phyloP scores from a whole-genome alignment of 2,888 invertebrate species.

The Amphipyra berbera region DNA sequence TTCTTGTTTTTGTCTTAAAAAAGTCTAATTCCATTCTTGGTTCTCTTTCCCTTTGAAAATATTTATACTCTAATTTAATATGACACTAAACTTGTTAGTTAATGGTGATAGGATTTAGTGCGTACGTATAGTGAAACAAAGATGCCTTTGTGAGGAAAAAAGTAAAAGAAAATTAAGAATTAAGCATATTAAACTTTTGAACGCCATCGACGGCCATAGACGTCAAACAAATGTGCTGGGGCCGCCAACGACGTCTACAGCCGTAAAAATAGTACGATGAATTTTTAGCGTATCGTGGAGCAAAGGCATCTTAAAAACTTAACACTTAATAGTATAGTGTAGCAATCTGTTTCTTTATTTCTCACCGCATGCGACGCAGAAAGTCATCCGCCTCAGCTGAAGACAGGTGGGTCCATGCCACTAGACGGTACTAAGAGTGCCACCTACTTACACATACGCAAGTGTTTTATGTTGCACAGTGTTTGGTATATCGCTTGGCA shows the following conservation, averaged over 20 bases:
- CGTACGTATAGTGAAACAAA: constrained; percentile 16
- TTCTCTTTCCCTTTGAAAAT: constrained; percentile 33
- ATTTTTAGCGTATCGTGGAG: too few relatives aligned
- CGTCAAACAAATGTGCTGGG: too few relatives aligned
- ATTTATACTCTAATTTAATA: constrained; percentile 7
- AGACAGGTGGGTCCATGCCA: constrained; percentile 79
- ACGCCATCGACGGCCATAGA: too few relatives aligned
- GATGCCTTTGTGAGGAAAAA: constrained; percentile 40
- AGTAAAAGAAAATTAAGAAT: not conserved
- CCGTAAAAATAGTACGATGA: too few relatives aligned
- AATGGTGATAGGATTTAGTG: constrained; percentile 35
- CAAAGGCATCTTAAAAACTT: constrained; percentile 39
- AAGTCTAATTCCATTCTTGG: too few relatives aligned
- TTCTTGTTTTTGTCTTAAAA: too few relatives aligned
- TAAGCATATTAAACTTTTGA: too few relatives aligned
- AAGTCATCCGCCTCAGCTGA: constrained; percentile 78
- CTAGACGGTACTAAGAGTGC: constrained; percentile 31
- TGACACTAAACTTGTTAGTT: constrained; percentile 30
- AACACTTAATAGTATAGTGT: constrained; percentile 65
- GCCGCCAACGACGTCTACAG: too few relatives aligned
- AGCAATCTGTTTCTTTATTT: constrained; percentile 70
- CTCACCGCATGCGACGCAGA: constrained; percentile 83
- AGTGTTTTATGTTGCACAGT: constrained; percentile 35
- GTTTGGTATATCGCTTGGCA: constrained; percentile 32
- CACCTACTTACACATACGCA: constrained; percentile 8